Evolutionary conservation across 2,888 invertebrate species (phyloP), one percentile per base, ranked within the genome.

Genomic region (Gortyna flavago): DNA sequence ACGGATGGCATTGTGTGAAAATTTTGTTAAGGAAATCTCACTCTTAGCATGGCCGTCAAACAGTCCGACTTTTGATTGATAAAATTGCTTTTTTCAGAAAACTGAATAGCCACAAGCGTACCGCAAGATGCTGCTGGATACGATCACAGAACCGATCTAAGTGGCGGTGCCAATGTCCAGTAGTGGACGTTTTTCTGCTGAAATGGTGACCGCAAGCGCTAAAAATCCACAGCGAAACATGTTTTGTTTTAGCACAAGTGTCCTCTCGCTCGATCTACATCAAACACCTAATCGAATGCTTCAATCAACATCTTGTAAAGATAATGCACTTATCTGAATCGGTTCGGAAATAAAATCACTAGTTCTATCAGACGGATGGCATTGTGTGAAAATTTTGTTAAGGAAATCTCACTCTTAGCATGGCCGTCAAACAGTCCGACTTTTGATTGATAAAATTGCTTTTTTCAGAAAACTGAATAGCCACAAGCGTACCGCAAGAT

Each of bases 281-380:
- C 83, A 73, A 70, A 68, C 59, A 88, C 88, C 88, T 87, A 83
- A 90, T 90, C 90, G 85, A 86, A 84, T 88, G 81, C 87, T 89
- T 89, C 89, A 86, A 92, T 92, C 90, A 88, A 80, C 82, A 82
- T 79, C 75, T 73, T 76, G 79, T 81, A 69, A 77, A 84, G 83
- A 88, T 75, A 80, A 81, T 83, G 66, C 75, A 83, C 78, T 81
- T 84, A 82, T 65, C 72, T 41, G 69, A 64, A 77, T 66, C 69
- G 25, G 13, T 74, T 78, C 44, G 35, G n/a, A 41, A 62, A 41
- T 67, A n/a, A 71, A 70, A 68, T 54, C n/a, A 57, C 32, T 57
- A 72, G 29, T 51, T 41, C 32, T 51, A 32, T 51, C 57, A 65
- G 25, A n/a, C 57, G 57, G 9, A 54, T 32, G 9, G 13, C 7